Evolutionary conservation across 2,797 vertebrate species (phyloP).

Genomic region (Tokudaia tokunoshimensis): DNA sequence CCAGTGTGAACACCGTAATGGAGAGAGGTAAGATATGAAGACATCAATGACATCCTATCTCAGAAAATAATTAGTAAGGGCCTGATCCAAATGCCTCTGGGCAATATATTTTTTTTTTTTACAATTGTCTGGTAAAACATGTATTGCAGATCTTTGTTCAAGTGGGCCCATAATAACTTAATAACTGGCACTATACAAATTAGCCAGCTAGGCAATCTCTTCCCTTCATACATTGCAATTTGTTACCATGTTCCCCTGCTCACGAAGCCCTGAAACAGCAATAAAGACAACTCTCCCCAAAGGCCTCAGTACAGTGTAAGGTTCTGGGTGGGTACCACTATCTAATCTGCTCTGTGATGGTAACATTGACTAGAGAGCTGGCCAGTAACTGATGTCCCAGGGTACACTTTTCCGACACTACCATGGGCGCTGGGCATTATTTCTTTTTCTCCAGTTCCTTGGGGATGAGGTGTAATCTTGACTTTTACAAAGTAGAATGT

Average conservation of each 20-base stretch:
- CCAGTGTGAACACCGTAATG: not conserved
- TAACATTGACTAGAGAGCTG: not conserved
- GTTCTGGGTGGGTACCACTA: accelerated
- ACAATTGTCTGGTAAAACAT: not conserved
- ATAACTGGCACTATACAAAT: not conserved
- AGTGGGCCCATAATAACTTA: not conserved
- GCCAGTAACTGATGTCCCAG: not conserved
- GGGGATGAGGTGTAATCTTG: constrained; percentile 27
- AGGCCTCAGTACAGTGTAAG: not conserved
- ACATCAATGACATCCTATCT: not conserved
- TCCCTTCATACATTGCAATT: not conserved
- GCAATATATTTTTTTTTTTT: not conserved
- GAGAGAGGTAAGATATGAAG: not conserved
- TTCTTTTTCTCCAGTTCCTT: constrained; percentile 22
- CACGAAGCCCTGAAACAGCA: not conserved
- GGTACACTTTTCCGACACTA: not conserved
- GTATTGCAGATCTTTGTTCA: not conserved
- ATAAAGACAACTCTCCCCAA: not conserved
- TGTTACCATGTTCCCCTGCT: not conserved
- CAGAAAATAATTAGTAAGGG: constrained; percentile 17
- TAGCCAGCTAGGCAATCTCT: not conserved
- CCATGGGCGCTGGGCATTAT: not conserved
- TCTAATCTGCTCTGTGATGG: too few relatives aligned
- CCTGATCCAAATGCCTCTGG: not conserved
- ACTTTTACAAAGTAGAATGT: constrained; percentile 26